Evolutionary conservation across 2,113 vertebrate genomes (phyloP), one percentile per base, ranked within the genome.

Genomic region (Vireo altiloquus): DNA sequence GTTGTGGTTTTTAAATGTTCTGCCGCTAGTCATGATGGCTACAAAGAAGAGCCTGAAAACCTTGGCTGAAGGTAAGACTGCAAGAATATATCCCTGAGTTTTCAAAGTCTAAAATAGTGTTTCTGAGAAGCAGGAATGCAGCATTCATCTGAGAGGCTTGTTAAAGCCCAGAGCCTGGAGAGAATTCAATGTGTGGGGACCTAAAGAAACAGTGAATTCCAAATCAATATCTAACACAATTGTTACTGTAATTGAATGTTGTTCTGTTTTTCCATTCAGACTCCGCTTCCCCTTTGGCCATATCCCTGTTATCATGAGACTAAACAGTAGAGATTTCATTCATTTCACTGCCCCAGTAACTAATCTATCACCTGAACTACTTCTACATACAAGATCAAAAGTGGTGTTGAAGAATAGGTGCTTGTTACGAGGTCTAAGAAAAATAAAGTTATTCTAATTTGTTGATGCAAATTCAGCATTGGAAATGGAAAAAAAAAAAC

Each of bases 201-300:
- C 71, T 84, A 82, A 91, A 91, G 71, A 82, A 96, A 64, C 30
- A 40, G 50, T 20, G 70, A 63, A 82, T 91, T 95, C 80, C 64
- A 82, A 93, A 93, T 83, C 82, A 81, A 92, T 93, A 91, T 13
- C 77, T 70, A 94, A 82, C 76, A 86, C 74, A 74, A n/a, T 40
- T 83, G 63, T 78, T 93, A 60, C 61, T 56, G 52, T 64, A 87
- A 92, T 25, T 64, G 56, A 89, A 66, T 21, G 35, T 46, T 80
- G 53, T 47, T 92, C 49, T 52, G 31, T 44, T 82, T 77, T 75
- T 22, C 35, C 77, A 63, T 76, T 87, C 63, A 64, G 47, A 63
- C 56, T 68, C 35, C 60, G 61, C 31, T 85, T 79, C 25, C 50
- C 85, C 71, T 83, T 90, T 60, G 64, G 87, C 52, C 56, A 83